Conservation (phyloP, 2,888 invertebrate species). For the Scaeva pyrastri region DNA sequence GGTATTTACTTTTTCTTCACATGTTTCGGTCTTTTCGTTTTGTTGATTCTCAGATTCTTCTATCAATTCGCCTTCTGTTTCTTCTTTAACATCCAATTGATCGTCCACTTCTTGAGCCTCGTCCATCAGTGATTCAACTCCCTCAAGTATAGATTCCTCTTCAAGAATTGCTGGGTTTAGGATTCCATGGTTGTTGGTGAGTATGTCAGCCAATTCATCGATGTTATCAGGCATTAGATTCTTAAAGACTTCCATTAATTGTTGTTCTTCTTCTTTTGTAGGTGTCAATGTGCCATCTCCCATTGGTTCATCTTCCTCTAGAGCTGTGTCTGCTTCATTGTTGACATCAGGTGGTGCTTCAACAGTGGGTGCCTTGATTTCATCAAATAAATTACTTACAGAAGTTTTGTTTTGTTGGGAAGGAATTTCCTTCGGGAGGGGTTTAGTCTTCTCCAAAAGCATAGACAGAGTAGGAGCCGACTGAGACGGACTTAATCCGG, state of each 20-base stretch:
- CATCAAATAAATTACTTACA: slow-evolving; percentile 4
- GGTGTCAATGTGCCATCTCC: slow-evolving; percentile 55
- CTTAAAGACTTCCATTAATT: slow-evolving; percentile 82
- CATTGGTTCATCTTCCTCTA: slow-evolving; percentile 49
- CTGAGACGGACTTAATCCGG: slow-evolving; percentile 86
- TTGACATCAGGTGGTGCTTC: slow-evolving; percentile 6
- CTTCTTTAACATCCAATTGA: slow-evolving; percentile 78
- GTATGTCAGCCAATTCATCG: slow-evolving; percentile 82
- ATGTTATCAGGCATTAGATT: slow-evolving; percentile 82
- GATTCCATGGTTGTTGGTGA: slow-evolving; percentile 78
- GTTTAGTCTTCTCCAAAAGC: slow-evolving; percentile 86
- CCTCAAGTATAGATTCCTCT: slow-evolving; percentile 81
- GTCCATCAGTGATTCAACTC: slow-evolving; percentile 79
- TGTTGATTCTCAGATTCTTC: slow-evolving; percentile 54
- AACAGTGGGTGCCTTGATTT: slow-evolving; percentile 15
- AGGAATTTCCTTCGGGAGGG: slow-evolving; percentile 11
- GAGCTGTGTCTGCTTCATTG: background rate
- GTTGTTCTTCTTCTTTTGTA: slow-evolving; percentile 81
- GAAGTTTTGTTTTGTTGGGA: background rate
- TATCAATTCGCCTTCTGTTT: slow-evolving; percentile 55
- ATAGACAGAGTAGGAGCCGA: slow-evolving; percentile 91
- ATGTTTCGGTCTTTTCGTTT: slow-evolving; percentile 47
- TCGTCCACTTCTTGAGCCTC: slow-evolving; percentile 77
- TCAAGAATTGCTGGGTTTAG: slow-evolving; percentile 81
- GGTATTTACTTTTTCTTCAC: slow-evolving; percentile 54